Percentiles rank a stretch among this genome's conserved stretches.
phyloP scores from a whole-genome alignment of 2,113 vertebrate genomes.

The Pampusana beccarii region DNA sequence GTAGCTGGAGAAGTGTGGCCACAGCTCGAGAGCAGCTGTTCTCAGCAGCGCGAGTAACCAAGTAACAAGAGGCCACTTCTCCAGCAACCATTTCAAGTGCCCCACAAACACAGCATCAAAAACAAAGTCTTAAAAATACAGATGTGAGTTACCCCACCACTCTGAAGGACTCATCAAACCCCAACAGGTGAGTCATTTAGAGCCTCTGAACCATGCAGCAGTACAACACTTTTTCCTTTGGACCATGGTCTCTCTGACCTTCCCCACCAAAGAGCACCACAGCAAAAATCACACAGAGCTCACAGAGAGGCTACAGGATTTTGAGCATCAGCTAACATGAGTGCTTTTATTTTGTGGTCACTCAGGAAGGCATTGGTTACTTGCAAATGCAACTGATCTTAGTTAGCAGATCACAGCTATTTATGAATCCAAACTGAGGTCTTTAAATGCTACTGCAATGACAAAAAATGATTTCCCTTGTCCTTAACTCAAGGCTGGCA shows the following conservation, averaged over 20 bases:
- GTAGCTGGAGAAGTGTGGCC: not conserved
- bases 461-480: not conserved
- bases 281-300: not conserved
- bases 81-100: not conserved
- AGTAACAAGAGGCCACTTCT: not conserved
- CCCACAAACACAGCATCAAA: not conserved
- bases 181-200: not conserved
- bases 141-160: not conserved
- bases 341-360: not conserved
- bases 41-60: not conserved
- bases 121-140: not conserved
- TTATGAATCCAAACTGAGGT: not conserved
- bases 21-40: not conserved
- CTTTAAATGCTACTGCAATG: not conserved
- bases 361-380: fast-evolving
- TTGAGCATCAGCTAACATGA: not conserved
- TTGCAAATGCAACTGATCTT: not conserved
- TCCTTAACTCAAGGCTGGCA: not conserved
- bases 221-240: not conserved
- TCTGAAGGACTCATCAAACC: not conserved
- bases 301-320: not conserved
- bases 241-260: not conserved
- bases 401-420: not conserved
- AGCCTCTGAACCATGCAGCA: not conserved
- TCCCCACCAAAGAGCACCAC: not conserved